phyloP scores from a whole-genome alignment of 30 jellyfish, hydroid and myxozoan species.

The Aurelia aurita region DNA sequence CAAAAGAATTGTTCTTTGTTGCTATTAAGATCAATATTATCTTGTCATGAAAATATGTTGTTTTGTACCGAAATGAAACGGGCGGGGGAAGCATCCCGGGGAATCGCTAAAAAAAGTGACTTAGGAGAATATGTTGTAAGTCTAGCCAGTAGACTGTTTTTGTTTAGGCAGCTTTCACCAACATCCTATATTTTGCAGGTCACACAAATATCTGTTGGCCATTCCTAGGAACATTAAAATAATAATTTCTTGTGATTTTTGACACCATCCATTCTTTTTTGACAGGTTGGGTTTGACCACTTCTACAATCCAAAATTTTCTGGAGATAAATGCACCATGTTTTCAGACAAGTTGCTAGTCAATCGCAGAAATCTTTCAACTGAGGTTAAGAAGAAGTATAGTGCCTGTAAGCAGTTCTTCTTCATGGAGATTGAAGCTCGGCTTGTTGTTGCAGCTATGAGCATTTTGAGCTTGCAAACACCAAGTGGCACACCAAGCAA shows the following conservation, averaged over 20 bases:
- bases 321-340: slow-evolving; percentile 25
- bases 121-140: too few species aligned
- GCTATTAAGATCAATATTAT: too few species aligned
- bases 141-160: too few species aligned
- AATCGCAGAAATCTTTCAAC: slow-evolving; percentile 28
- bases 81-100: too few species aligned
- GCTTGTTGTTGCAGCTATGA: slow-evolving; percentile 8
- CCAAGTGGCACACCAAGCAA: slow-evolving; percentile 6
- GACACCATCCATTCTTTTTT: neutral
- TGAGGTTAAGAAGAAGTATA: slow-evolving; percentile 24
- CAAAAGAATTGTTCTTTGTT: too few species aligned
- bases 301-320: slow-evolving; percentile 9
- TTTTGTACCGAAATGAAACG: too few species aligned
- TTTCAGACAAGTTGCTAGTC: slow-evolving; percentile 26
- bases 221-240: too few species aligned
- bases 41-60: too few species aligned
- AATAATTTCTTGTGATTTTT: neutral
- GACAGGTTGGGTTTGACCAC: slow-evolving; percentile 37
- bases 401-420: slow-evolving; percentile 43
- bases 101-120: too few species aligned
- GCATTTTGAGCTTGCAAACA: neutral
- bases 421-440: slow-evolving; percentile 33
- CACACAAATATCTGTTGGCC: too few species aligned
- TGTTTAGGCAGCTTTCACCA: too few species aligned
- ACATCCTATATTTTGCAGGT: too few species aligned